Conservation (phyloP, 1,140 invertebrate species). For the Drosophila athabasca region DNA sequence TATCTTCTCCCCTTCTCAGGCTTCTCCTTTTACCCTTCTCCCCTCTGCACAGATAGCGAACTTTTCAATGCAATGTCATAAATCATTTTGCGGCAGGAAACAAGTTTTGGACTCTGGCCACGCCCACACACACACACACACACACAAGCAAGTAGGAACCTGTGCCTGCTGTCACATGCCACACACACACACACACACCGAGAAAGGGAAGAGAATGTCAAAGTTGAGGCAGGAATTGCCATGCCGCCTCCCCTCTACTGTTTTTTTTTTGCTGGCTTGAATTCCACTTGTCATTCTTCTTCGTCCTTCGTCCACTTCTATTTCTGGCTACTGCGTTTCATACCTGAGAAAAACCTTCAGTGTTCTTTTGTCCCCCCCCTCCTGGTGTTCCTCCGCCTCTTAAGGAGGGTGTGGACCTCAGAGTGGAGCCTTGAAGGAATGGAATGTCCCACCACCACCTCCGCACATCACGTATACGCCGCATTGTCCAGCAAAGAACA, state of each 20-base stretch:
- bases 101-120: conserved; percentile 53
- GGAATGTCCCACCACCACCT: conserved; percentile 6
- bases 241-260: background rate
- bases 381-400: too few relatives aligned
- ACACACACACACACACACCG: conserved; percentile 5
- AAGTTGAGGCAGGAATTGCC: conserved; percentile 46
- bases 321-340: conserved; percentile 12
- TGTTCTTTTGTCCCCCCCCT: conserved; percentile 2
- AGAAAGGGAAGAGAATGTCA: conserved; percentile 53
- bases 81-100: conserved; percentile 75
- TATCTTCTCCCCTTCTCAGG: conserved; percentile 12
- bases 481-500: conserved; percentile 31
- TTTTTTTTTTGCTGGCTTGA: background rate
- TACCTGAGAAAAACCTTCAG: conserved; percentile 33
- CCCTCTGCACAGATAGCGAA: conserved; percentile 50
- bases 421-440: conserved; percentile 5
- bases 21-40: conserved; percentile 8
- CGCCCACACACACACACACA: conserved; percentile 24
- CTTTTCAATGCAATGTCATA: conserved; percentile 74
- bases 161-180: conserved; percentile 44
- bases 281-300: conserved; percentile 19
- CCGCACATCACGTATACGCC: conserved; percentile 58
- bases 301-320: conserved; percentile 25
- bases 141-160: background rate
- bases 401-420: too few relatives aligned